Base-by-base conservation (phyloP, 2,888 invertebrate species). In the Apotomis betuletana region DNA sequence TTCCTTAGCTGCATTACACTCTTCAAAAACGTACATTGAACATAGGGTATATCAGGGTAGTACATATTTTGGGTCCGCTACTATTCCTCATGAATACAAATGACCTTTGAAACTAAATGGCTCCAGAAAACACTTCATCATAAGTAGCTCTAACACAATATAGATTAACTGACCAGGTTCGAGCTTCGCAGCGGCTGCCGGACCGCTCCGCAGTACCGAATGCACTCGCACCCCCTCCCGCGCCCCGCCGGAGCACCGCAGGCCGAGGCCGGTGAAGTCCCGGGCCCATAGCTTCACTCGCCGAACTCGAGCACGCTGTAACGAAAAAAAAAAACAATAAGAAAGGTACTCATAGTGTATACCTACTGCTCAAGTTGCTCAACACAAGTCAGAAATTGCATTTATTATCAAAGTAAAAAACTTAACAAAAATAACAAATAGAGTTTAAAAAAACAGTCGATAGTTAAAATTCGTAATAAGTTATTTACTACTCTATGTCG, bases 201-300 rank as follows among this genome's bases (percentile, higher is more conserved):
- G 98, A 0, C 98, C 98, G 76, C 97, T 95, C 81, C 97, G 95
- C 67, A 97, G 94, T 13, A 98, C 96, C 76, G 98, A 97, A 85
- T 97, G 97, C 57, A 98, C 95, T 85, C 95, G 97, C 73, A 98
- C 98, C 0, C 98, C 98, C 77, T 98, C 97, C 71, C 97, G 94
- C 94, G 98, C 97, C 79, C 97, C 98, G n/a, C 98, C 98, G 73
- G 96, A 96, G 76, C 98, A 96, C 83, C 96, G 96, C 89, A 98
- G 96, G 1, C 98, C 98, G 0, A 98, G 93, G 0, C 98, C 98
- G 0, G 97, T 97, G 89, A 97, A 97, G 89, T 98, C 98, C 64
- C 96, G 96, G 74, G 97, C 97, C 87, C 96, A 95, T 71, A 98
- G 92, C 75, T 96, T 95, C 59, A 98, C 97, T 67, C 85, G 86